Evolutionary conservation across 2,888 invertebrate genomes (phyloP).

Genomic region (Sylvicola cinctus): DNA sequence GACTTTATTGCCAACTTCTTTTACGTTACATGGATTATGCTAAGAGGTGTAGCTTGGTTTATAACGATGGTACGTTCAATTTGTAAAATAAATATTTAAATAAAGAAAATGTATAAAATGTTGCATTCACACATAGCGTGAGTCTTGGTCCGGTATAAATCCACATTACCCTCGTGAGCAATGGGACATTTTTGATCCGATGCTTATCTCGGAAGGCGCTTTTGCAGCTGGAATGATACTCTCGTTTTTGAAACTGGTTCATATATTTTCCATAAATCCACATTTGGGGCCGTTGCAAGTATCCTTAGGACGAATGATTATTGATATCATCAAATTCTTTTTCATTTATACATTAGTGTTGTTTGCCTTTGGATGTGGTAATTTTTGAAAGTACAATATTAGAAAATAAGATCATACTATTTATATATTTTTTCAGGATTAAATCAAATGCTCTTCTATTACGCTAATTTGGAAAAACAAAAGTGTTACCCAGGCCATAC

Average conservation of each 20-base stretch:
- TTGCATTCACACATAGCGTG: conserved; percentile 30
- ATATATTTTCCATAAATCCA: conserved; percentile 92
- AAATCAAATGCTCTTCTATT: conserved; percentile 85
- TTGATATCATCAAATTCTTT: conserved; percentile 91
- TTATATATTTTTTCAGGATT: conserved; percentile 32
- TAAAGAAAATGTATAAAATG: not conserved
- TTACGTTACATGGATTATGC: conserved; percentile 81
- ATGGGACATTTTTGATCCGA: conserved; percentile 92
- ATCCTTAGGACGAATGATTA: conserved; percentile 80
- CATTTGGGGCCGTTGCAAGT: conserved; percentile 86
- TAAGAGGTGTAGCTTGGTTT: conserved; percentile 74
- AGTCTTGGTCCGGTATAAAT: conserved; percentile 44
- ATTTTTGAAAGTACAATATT: conserved; percentile 16
- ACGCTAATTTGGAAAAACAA: conserved; percentile 69
- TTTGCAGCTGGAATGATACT: conserved; percentile 97
- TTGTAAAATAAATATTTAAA: conserved; percentile 3
- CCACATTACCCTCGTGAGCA: conserved; percentile 74
- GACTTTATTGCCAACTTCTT: conserved; percentile 94
- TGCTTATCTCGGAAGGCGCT: conserved; percentile 80
- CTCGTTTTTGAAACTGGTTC: conserved; percentile 84
- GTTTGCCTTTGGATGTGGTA: conserved; percentile 90
- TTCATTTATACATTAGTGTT: conserved; percentile 82
- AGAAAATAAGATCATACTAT: conserved; percentile 1
- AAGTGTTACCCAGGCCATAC: conserved; percentile 61
- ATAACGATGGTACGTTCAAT: conserved; percentile 54